Evolutionary conservation across 2,113 vertebrate genomes (phyloP).

Genomic region (Tragelaphus imberbis): DNA sequence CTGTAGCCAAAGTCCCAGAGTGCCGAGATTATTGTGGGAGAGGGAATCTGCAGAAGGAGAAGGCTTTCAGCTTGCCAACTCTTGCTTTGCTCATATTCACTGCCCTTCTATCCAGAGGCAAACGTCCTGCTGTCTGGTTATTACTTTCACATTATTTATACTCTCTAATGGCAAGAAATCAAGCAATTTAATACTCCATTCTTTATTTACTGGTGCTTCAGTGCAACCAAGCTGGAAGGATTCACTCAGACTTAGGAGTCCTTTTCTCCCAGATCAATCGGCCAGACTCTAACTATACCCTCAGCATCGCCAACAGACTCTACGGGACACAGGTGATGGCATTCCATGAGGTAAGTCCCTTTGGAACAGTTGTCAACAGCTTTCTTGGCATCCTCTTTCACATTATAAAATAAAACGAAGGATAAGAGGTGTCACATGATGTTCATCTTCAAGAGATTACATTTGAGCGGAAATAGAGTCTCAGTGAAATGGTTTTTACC

Average conservation of each 20-base stretch:
- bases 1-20: background rate
- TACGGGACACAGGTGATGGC: conserved; percentile 67
- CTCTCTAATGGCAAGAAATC: background rate
- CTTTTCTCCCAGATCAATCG: conserved; percentile 70
- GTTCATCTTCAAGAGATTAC: background rate
- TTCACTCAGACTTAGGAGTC: conserved; percentile 71
- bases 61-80: background rate
- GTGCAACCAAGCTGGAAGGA: conserved; percentile 65
- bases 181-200: background rate
- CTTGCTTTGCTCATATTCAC: background rate
- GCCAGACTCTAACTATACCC: conserved; percentile 53
- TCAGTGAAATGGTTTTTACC: background rate
- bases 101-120: background rate
- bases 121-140: background rate
- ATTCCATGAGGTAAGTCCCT: conserved; percentile 62
- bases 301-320: conserved; percentile 76
- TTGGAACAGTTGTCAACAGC: no score
- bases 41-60: background rate
- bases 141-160: background rate
- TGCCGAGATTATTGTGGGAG: background rate
- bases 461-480: background rate
- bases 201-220: conserved; percentile 45
- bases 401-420: background rate
- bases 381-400: background rate
- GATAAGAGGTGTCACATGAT: background rate